These are phyloP conservation scores for Pristionchus maxplancki DNA, from an alignment of 2,888 invertebrate genomes.

Conservation along the genomic window DNA sequence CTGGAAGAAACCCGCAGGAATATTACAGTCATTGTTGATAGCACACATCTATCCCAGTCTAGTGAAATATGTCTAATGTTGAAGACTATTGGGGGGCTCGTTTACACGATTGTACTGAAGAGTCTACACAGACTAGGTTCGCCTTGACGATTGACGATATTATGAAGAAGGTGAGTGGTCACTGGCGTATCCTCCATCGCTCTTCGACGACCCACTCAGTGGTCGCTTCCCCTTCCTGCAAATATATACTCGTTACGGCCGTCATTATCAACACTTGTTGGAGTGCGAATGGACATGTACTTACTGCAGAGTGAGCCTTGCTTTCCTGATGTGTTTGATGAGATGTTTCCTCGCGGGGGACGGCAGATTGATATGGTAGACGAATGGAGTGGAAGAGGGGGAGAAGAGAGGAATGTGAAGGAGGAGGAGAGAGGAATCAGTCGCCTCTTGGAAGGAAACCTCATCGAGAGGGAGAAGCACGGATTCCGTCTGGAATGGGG, in stretches of 20 bases:
- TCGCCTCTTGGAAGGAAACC: conserved; percentile 46
- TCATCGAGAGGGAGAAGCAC: conserved; percentile 46
- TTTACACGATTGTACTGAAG: no score
- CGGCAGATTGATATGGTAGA: conserved; percentile 47
- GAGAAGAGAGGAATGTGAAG: conserved; percentile 50
- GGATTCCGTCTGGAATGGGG: not conserved
- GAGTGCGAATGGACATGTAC: not conserved
- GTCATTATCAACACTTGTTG: not conserved
- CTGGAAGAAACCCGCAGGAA: not conserved
- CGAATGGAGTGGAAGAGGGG: conserved; percentile 25
- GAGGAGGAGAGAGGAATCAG: conserved; percentile 15
- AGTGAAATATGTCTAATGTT: no score
- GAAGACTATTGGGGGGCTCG: no score
- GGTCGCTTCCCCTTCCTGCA: conserved; percentile 56
- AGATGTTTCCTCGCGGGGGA: conserved; percentile 47
- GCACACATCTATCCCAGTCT: not conserved
- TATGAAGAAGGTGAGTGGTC: conserved; percentile 57
- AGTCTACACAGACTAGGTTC: no score
- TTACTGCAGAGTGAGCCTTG: conserved; percentile 6
- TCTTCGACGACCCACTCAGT: conserved; percentile 66
- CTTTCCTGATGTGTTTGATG: conserved; percentile 45
- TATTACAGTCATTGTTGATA: not conserved
- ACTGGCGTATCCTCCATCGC: conserved; percentile 68
- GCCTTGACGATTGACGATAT: no score
- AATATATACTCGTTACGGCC: not conserved